phyloP scores from a whole-genome alignment of 2,113 vertebrate genomes.

The Amblyornis subalaris region DNA sequence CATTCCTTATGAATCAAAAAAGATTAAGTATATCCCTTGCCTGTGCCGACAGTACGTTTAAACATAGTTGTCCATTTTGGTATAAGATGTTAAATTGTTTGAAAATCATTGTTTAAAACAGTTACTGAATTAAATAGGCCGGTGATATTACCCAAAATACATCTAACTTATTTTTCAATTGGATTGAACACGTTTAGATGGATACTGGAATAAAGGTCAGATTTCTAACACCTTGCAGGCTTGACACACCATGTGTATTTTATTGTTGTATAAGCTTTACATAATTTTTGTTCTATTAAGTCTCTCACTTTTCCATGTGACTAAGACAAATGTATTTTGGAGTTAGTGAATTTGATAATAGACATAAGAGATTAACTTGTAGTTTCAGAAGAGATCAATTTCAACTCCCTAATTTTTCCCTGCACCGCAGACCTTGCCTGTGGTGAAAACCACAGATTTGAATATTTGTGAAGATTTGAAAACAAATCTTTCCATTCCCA shows the following conservation, averaged over 20 bases:
- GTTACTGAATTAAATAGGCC: neutral
- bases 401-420: neutral
- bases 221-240: neutral
- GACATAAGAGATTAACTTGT: neutral
- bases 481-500: neutral
- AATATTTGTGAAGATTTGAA: neutral
- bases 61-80: neutral
- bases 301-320: neutral
- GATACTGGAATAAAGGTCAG: neutral
- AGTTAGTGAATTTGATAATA: neutral
- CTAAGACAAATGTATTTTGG: neutral
- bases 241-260: neutral
- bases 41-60: neutral
- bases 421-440: neutral
- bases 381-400: neutral
- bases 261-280: neutral
- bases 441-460: too few relatives aligned
- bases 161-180: neutral
- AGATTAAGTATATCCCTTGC: neutral
- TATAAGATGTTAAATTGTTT: neutral
- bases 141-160: neutral
- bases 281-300: neutral
- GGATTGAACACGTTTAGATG: neutral
- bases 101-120: neutral
- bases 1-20: neutral